phyloP scores from a whole-genome alignment of 2,113 vertebrate species.

The Delphinapterus leucas region DNA sequence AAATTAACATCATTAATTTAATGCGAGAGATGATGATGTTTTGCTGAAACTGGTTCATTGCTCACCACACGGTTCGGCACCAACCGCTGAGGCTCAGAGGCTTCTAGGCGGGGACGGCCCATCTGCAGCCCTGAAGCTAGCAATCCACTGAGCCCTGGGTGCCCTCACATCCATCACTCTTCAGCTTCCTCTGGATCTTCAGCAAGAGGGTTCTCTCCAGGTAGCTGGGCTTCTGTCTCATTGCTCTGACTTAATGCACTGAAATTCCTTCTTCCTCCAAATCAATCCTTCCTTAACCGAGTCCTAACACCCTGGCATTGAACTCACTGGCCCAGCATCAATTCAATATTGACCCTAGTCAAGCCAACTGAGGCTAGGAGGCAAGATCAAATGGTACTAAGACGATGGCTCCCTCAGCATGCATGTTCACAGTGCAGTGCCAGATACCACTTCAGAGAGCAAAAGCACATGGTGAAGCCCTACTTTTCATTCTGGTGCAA shows the following conservation, averaged over 20 bases:
- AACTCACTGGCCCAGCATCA: background rate
- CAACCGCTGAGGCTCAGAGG: background rate
- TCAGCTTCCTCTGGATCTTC: background rate
- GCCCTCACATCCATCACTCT: background rate
- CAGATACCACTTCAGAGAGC: background rate
- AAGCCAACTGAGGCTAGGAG: background rate
- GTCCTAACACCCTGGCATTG: background rate
- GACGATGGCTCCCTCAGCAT: fast-evolving
- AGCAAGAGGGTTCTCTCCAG: background rate
- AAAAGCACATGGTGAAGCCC: background rate
- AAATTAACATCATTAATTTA: constrained; percentile 75
- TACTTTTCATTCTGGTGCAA: background rate
- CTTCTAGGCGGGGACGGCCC: background rate
- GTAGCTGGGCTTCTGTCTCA: background rate
- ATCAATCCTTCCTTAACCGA: background rate
- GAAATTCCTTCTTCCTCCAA: background rate
- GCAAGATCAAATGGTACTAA: background rate
- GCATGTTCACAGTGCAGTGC: fast-evolving
- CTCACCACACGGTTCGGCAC: background rate
- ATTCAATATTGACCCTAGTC: background rate
- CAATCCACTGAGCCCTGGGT: background rate
- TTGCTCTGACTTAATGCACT: background rate
- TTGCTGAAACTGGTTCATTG: constrained; percentile 45
- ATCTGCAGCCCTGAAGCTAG: background rate
- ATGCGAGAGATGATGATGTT: constrained; percentile 64